Evolutionary conservation across 2,888 invertebrate species (phyloP).

Genomic region (Xylota segnis): DNA sequence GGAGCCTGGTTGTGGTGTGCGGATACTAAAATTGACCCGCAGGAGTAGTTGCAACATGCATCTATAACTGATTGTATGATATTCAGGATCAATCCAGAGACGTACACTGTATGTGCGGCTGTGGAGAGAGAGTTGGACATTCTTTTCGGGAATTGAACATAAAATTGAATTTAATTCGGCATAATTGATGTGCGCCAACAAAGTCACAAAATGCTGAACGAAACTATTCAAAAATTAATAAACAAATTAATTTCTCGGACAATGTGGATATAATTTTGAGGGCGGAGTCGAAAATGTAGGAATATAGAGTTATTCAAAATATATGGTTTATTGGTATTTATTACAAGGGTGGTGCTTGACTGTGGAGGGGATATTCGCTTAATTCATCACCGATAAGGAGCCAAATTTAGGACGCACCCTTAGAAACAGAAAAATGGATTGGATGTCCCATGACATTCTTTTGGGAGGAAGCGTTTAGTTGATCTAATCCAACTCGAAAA

Average conservation of each 20-base stretch:
- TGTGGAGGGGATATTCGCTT: too few species aligned
- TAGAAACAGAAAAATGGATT: too few species aligned
- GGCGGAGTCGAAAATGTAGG: neutral
- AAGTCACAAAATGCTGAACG: conserved; percentile 49
- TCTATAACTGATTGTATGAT: conserved; percentile 41
- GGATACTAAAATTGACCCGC: conserved; percentile 70
- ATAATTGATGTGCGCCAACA: conserved; percentile 65
- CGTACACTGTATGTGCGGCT: neutral
- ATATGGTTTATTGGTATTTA: neutral
- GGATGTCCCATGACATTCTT: too few species aligned
- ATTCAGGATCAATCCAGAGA: conserved; percentile 45
- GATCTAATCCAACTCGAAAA: too few species aligned
- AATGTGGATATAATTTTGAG: conserved; percentile 29
- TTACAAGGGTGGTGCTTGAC: neutral
- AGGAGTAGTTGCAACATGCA: conserved; percentile 50
- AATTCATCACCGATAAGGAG: too few species aligned
- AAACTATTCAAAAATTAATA: conserved; percentile 72
- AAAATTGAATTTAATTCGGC: conserved; percentile 72
- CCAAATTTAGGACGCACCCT: too few species aligned
- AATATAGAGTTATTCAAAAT: neutral
- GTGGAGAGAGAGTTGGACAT: conserved; percentile 1
- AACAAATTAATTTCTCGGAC: conserved; percentile 62
- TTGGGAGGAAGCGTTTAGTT: too few species aligned
- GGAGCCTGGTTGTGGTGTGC: conserved; percentile 56
- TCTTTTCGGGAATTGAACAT: conserved; percentile 30